A percentile compares a stretch with the other conserved stretches of the same genome.
Conservation (phyloP, 1,140 invertebrate genomes). For the Eufriesea mexicana region DNA sequence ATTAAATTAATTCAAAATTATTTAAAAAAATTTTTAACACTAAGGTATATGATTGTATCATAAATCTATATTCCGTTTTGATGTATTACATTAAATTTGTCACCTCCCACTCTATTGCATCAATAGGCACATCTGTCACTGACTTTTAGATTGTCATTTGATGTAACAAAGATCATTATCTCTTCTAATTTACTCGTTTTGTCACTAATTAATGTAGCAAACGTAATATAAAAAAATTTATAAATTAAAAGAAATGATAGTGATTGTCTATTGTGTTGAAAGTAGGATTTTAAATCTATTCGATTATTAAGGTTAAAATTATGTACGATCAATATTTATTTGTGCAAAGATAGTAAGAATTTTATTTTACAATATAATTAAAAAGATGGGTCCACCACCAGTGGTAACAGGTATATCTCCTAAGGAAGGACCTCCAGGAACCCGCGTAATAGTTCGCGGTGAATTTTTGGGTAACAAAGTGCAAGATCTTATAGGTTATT, state of each 20-base stretch:
- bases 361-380: slow-evolving; percentile 27
- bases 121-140: slow-evolving; percentile 16
- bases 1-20: not conserved
- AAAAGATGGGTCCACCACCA: slow-evolving; percentile 88
- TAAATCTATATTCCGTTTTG: not conserved
- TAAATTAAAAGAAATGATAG: not conserved
- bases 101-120: not conserved
- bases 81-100: not conserved
- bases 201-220: not conserved
- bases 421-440: slow-evolving; percentile 98
- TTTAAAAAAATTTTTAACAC: not conserved
- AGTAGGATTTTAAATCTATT: not conserved
- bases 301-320: slow-evolving; percentile 8
- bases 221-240: not conserved
- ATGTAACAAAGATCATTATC: not conserved
- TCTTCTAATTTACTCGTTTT: not conserved
- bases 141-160: not conserved
- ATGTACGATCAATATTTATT: slow-evolving; percentile 12
- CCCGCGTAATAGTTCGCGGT: slow-evolving; percentile 96
- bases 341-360: slow-evolving; percentile 3
- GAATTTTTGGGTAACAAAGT: slow-evolving; percentile 95
- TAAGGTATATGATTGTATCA: too few relatives aligned
- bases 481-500: slow-evolving; percentile 93
- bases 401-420: slow-evolving; percentile 98
- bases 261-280: not conserved